phyloP scores from a whole-genome alignment of 2,113 vertebrate species.

The Malurus melanocephalus region DNA sequence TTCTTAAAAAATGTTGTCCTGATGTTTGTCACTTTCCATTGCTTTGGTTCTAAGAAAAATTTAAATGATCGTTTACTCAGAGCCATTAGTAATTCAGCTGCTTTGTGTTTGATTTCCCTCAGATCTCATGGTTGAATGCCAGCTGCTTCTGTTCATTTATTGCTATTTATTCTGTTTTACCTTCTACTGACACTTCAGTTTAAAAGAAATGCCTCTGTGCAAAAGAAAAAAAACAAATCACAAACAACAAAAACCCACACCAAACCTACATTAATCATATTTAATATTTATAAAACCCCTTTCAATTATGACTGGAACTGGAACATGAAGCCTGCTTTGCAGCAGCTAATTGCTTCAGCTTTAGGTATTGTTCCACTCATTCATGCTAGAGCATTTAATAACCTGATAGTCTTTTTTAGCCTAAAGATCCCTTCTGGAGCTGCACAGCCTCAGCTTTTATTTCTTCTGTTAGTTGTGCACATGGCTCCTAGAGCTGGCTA shows the following conservation, averaged over 20 bases:
- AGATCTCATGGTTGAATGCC: slow-evolving; percentile 38
- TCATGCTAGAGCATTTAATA: slow-evolving; percentile 9
- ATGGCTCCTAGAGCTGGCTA: background rate
- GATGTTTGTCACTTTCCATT: background rate
- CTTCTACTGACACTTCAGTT: slow-evolving; percentile 14
- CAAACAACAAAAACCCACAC: background rate
- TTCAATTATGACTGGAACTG: slow-evolving; percentile 8
- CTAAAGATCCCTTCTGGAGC: background rate
- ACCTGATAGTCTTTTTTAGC: background rate
- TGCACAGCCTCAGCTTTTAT: background rate
- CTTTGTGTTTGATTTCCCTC: slow-evolving; percentile 26
- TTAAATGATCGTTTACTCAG: background rate
- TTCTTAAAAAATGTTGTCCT: background rate
- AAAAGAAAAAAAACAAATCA: background rate
- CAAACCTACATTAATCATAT: slow-evolving; percentile 20
- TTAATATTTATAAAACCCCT: slow-evolving; percentile 34
- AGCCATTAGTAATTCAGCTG: slow-evolving; percentile 24
- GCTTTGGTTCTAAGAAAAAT: background rate
- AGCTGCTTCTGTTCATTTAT: slow-evolving; percentile 36
- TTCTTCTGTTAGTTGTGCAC: background rate
- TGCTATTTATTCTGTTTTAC: slow-evolving; percentile 39
- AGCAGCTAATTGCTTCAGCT: slow-evolving; percentile 15
- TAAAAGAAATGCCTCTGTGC: background rate
- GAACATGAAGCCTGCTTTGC: slow-evolving; percentile 16
- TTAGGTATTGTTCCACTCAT: background rate